Evolutionary conservation across 2,113 vertebrate species (phyloP), one percentile per base, ranked within the genome.

Genomic region (Pseudolaguvia tuberculata): DNA sequence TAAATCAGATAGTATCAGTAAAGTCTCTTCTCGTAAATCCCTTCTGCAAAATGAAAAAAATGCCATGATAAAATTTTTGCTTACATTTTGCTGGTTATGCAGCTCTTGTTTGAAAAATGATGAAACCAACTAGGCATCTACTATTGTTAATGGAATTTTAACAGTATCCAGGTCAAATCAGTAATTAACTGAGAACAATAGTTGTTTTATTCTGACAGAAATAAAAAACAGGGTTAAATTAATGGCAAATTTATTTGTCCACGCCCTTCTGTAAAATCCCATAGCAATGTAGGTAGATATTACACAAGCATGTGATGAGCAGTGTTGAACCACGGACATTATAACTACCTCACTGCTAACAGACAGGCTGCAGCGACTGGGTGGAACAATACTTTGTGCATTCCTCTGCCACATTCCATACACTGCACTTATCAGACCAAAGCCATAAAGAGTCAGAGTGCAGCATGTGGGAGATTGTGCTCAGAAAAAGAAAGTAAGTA

Each of bases 11-110:
- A 56, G 71, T 73, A 20, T 90, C 90, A 1, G 70, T 77, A 75
- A 92, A 90, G 84, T 92, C 88, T 74, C 75, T 78, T 69, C 79
- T 85, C n/a, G 75, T 8, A 78, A 89, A 90, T 76, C 91, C 91
- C 88, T 90, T 92, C 91, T 92, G 88, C 51, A 85, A 84, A 77
- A 77, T n/a, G 63, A 68, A 70, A 76, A 42, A 70, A 4, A 63
- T n/a, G 65, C 70, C 72, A 4, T 72, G 23, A 25, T 20, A 9
- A 25, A 71, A 57, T 14, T 12, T n/a, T 21, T 56, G 20, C 21
- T 42, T 7, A 70, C 14, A 45, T 1, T 17, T 31, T 48, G 8
- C 9, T 47, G 39, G 23, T 11, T 66, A 27, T 27, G 27, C 23
- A 25, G 1, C 45, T 1, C 6, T 65, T 47, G 7, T 21, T 23